phyloP scores from a whole-genome alignment of 2,797 vertebrate species.

The Falco cherrug region DNA sequence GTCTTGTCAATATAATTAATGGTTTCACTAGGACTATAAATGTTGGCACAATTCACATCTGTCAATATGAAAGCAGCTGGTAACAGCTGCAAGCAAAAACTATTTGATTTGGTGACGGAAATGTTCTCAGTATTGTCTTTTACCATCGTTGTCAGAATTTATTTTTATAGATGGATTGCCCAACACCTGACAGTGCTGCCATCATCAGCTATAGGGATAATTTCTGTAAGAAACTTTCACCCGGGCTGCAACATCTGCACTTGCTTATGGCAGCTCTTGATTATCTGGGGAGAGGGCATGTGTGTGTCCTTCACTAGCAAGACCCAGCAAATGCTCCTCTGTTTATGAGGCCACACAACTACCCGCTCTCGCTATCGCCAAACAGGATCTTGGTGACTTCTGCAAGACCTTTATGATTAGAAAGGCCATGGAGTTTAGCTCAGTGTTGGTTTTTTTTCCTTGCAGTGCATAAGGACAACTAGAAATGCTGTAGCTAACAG shows the following conservation, averaged over 20 bases:
- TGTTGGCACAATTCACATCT: constrained; percentile 28
- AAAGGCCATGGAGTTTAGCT: background rate
- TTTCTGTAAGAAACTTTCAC: background rate
- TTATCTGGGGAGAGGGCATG: background rate
- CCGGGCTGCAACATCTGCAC: background rate
- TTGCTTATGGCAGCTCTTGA: background rate
- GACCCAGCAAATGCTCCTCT: background rate
- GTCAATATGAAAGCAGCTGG: constrained; percentile 52
- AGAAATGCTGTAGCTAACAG: background rate
- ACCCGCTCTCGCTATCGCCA: background rate
- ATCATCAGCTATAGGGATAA: background rate
- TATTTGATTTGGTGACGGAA: constrained; percentile 44
- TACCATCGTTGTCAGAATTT: background rate
- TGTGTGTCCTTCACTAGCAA: background rate
- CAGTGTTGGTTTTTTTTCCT: background rate
- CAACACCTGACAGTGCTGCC: background rate
- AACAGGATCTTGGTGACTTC: background rate
- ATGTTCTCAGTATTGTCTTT: constrained; percentile 10
- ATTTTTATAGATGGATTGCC: background rate
- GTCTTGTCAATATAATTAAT: constrained; percentile 58
- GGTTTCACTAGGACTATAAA: constrained; percentile 26
- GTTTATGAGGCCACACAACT: background rate
- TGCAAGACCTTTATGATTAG: background rate
- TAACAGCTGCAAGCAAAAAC: constrained; percentile 50
- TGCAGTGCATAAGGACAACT: background rate